These are phyloP conservation scores for Sebastolobus altivelis DNA, from an alignment of 2,797 vertebrate genomes.

Conservation along the genomic window DNA sequence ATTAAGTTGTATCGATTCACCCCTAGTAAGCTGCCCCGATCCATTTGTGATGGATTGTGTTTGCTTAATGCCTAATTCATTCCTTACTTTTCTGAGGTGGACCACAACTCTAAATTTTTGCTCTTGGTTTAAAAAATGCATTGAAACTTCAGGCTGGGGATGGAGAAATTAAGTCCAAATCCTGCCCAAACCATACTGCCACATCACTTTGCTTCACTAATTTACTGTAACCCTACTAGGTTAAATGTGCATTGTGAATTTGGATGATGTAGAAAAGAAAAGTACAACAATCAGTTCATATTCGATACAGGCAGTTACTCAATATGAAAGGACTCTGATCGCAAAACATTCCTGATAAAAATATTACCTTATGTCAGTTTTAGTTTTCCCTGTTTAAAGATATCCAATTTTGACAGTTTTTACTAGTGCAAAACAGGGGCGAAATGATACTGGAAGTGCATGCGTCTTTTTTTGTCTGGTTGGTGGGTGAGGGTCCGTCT, in stretches of 20 bases:
- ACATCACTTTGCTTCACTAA: background rate
- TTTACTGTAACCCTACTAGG: background rate
- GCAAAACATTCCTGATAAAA: background rate
- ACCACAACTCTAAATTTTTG: background rate
- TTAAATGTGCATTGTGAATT: background rate
- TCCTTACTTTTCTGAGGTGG: background rate
- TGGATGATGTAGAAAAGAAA: background rate
- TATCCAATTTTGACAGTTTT: background rate
- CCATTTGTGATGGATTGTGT: background rate
- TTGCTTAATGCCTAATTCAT: background rate
- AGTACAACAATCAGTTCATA: background rate
- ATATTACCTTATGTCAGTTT: background rate
- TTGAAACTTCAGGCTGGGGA: background rate
- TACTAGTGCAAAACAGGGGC: background rate
- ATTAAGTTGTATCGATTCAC: no score
- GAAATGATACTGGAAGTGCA: conserved; percentile 10
- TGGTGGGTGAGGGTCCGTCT: conserved; percentile 50
- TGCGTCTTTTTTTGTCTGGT: conserved; percentile 15
- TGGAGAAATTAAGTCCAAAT: background rate
- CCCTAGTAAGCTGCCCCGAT: background rate
- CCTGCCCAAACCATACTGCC: background rate
- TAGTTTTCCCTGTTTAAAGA: background rate
- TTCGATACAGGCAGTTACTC: background rate
- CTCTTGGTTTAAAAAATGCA: background rate
- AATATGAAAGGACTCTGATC: background rate